Percentiles rank a stretch among this genome's conserved stretches.
These are phyloP conservation scores for Microcebus jonahi DNA, from an alignment of 2,113 vertebrate genomes.

Conservation along the genomic window DNA sequence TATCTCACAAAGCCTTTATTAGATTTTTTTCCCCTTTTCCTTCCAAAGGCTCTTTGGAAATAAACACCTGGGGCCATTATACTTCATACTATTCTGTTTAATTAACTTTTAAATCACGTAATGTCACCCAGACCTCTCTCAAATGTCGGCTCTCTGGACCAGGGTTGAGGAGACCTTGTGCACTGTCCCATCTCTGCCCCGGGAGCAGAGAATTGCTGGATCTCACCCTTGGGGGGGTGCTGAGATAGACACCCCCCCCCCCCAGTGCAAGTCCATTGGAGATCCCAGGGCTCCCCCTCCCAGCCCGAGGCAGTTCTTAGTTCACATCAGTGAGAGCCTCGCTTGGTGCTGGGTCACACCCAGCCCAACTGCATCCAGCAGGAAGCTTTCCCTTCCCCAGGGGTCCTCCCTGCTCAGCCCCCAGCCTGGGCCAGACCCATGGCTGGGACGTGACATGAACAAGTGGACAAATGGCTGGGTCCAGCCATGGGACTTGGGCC, in stretches of 20 bases:
- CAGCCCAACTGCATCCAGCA: too few relatives aligned
- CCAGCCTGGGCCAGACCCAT: not conserved
- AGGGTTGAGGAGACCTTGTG: not conserved
- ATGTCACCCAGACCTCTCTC: slow-evolving; percentile 72
- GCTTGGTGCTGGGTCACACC: accelerated
- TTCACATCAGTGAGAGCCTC: not conserved
- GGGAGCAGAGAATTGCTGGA: too few relatives aligned
- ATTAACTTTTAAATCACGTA: slow-evolving; percentile 87
- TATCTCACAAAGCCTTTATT: slow-evolving; percentile 79
- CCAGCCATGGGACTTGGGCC: not conserved
- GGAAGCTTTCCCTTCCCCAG: not conserved
- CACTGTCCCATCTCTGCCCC: not conserved
- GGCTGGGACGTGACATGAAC: not conserved
- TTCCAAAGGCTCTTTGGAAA: slow-evolving; percentile 80
- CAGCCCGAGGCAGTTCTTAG: not conserved
- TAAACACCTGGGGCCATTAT: slow-evolving; percentile 82
- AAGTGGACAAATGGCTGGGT: not conserved
- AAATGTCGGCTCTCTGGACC: not conserved
- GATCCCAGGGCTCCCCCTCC: not conserved
- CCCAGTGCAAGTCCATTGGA: not conserved
- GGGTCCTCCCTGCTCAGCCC: too few relatives aligned
- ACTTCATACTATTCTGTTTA: slow-evolving; percentile 79
- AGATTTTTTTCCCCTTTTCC: slow-evolving; percentile 71
- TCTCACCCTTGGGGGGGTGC: not conserved
- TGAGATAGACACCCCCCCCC: not conserved